phyloP scores from a whole-genome alignment of 1,140 invertebrate genomes.

The Pachyrhynchus sulphureomaculatus region DNA sequence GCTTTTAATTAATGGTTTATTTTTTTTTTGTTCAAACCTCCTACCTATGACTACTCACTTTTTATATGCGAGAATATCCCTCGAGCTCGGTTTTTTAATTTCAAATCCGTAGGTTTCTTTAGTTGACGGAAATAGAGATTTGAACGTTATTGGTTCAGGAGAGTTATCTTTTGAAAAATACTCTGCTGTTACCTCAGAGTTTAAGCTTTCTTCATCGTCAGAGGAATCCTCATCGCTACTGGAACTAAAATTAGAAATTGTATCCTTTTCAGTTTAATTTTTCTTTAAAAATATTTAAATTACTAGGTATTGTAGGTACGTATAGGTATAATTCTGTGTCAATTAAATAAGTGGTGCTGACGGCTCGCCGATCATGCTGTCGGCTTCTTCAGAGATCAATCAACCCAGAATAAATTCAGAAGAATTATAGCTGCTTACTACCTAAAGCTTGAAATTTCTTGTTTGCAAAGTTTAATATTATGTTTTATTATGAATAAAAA shows the following conservation, averaged over 20 bases:
- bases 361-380: no score
- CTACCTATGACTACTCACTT: no score
- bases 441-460: no score
- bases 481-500: no score
- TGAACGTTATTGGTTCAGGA: slow-evolving; percentile 56
- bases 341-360: no score
- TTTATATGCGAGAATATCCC: slow-evolving; percentile 73
- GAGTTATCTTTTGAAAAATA: slow-evolving; percentile 53
- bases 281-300: background rate
- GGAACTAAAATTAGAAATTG: slow-evolving; percentile 16
- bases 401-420: no score
- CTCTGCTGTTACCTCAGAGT: slow-evolving; percentile 55
- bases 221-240: slow-evolving; percentile 54
- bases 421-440: no score
- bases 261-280: background rate
- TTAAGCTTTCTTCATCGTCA: slow-evolving; percentile 60
- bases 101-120: slow-evolving; percentile 71
- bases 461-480: no score
- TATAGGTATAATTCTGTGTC: background rate
- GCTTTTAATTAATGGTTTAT: background rate
- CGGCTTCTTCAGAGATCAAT: no score
- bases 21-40: slow-evolving; percentile 54
- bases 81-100: slow-evolving; percentile 60
- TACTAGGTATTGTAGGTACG: slow-evolving; percentile 2
- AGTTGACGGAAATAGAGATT: slow-evolving; percentile 66